phyloP scores from a whole-genome alignment of 2,113 vertebrate species.

The Orthonyx spaldingii region DNA sequence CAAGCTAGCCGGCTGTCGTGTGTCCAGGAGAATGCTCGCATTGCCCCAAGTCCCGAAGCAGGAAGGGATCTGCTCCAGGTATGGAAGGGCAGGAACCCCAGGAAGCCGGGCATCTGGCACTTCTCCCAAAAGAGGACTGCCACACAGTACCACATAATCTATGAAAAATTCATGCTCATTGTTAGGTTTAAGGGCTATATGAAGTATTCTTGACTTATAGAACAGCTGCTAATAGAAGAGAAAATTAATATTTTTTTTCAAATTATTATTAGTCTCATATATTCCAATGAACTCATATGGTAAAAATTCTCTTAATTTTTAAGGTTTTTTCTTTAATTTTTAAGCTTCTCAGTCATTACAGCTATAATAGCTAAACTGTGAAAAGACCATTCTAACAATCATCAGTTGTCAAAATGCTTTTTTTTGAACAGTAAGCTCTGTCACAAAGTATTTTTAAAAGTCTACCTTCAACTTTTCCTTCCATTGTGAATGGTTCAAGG shows the following conservation, averaged over 20 bases:
- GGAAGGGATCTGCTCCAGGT: too few relatives aligned
- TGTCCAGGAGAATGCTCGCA: too few relatives aligned
- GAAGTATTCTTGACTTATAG: not conserved
- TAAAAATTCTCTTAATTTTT: not conserved
- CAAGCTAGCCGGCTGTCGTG: too few relatives aligned
- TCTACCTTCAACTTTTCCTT: not conserved
- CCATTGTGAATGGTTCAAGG: not conserved
- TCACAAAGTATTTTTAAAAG: not conserved
- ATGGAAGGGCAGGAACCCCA: too few relatives aligned
- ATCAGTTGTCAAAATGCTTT: not conserved
- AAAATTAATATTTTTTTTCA: not conserved
- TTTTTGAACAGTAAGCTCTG: not conserved
- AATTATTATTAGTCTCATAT: not conserved
- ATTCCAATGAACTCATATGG: not conserved
- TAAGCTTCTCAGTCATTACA: not conserved
- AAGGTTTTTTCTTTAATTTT: not conserved
- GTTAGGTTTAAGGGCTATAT: not conserved
- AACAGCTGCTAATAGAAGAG: not conserved
- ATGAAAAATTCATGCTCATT: not conserved
- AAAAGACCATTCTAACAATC: not conserved
- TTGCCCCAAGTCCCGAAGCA: too few relatives aligned
- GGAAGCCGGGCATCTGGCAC: too few relatives aligned
- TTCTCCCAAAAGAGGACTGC: too few relatives aligned
- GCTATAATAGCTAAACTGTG: not conserved
- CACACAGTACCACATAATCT: not conserved